phyloP scores from a whole-genome alignment of 1,140 invertebrate species.

The Drosophila malerkotliana region DNA sequence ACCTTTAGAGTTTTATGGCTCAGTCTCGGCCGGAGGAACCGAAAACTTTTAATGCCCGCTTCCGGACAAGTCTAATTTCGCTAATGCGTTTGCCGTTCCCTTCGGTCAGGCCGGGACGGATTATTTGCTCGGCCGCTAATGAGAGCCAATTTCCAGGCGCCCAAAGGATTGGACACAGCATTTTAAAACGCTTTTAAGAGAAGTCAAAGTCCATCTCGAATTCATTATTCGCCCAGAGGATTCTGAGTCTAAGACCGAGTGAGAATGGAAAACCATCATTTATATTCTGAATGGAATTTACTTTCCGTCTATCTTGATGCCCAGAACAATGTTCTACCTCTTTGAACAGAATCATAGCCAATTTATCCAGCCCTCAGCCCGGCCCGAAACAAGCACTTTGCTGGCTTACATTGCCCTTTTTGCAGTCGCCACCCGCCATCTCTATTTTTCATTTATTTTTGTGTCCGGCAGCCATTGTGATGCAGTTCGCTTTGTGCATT shows the following conservation, averaged over 20 bases:
- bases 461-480: slow-evolving; percentile 21
- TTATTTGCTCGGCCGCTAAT: slow-evolving; percentile 55
- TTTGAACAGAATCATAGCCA: slow-evolving; percentile 1
- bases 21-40: slow-evolving; percentile 18
- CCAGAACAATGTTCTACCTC: background rate
- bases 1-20: slow-evolving; percentile 64
- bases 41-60: slow-evolving; percentile 69
- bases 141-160: slow-evolving; percentile 55
- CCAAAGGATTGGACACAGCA: background rate
- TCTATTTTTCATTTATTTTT: slow-evolving; percentile 30
- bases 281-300: background rate
- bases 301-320: slow-evolving; percentile 1
- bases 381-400: slow-evolving; percentile 16
- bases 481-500: slow-evolving; percentile 41
- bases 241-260: background rate
- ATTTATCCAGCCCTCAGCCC: background rate
- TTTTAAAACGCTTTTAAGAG: background rate
- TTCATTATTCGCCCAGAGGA: no score
- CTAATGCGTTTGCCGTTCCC: slow-evolving; percentile 56
- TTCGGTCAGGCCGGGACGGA: slow-evolving; percentile 3
- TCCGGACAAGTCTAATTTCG: slow-evolving; percentile 66
- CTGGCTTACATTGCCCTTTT: slow-evolving; percentile 13
- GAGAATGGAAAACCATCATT: background rate
- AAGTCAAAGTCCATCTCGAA: background rate
- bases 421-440: slow-evolving; percentile 11